These are phyloP conservation scores for Halcyon senegalensis DNA, from an alignment of 2,113 vertebrate genomes.

Conservation along the genomic window DNA sequence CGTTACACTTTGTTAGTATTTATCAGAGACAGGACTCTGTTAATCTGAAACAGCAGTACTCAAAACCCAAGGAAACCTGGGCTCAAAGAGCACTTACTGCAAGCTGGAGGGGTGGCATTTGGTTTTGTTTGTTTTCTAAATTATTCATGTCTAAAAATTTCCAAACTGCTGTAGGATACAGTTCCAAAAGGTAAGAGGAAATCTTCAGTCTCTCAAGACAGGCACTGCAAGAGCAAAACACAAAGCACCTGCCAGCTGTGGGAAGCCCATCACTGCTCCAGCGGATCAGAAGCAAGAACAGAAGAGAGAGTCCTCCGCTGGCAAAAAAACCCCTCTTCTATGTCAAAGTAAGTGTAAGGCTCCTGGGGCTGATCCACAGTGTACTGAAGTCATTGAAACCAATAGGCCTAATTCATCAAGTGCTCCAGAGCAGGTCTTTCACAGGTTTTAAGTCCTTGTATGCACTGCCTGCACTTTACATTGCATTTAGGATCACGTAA, in stretches of 20 bases:
- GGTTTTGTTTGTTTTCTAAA: constrained; percentile 58
- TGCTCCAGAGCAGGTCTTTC: background rate
- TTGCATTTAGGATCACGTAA: background rate
- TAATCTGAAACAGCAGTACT: constrained; percentile 80
- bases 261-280: background rate
- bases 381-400: background rate
- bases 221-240: rapidly evolving
- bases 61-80: constrained; percentile 62
- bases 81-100: constrained; percentile 58
- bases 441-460: rapidly evolving
- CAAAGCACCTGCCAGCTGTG: background rate
- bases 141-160: constrained; percentile 50
- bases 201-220: background rate
- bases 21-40: constrained; percentile 78
- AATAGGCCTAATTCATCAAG: background rate
- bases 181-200: constrained; percentile 19
- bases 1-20: constrained; percentile 84
- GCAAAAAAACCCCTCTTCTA: background rate
- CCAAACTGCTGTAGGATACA: constrained; percentile 27
- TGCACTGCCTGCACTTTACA: background rate
- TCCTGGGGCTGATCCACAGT: background rate
- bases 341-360: background rate
- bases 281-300: background rate
- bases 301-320: background rate
- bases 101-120: background rate